A percentile compares a stretch with the other conserved stretches of the same genome.
phyloP scores from a whole-genome alignment of 2,797 vertebrate genomes.

The Australoheros facetus region DNA sequence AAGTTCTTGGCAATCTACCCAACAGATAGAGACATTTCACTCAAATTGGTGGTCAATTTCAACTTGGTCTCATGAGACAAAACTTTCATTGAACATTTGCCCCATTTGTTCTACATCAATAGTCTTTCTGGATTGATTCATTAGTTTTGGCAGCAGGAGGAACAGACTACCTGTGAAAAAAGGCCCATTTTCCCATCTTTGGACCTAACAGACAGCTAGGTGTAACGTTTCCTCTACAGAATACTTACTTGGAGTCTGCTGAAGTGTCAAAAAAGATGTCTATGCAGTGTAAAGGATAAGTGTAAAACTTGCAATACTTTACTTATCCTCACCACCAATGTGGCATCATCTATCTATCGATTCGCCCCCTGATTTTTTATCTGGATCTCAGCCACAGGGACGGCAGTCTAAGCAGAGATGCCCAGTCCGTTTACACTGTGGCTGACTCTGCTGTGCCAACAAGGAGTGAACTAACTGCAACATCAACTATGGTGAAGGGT shows the following conservation, averaged over 20 bases:
- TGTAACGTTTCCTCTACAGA: not conserved
- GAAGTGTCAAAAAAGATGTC: not conserved
- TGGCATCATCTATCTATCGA: not conserved
- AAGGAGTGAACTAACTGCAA: no score
- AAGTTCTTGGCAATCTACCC: not conserved
- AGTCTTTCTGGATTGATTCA: accelerated
- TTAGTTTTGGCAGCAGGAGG: not conserved
- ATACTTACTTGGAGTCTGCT: not conserved
- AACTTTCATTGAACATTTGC: not conserved
- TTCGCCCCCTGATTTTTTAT: not conserved
- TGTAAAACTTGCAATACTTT: not conserved
- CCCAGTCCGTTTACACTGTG: no score
- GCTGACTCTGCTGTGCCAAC: no score
- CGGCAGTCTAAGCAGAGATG: not conserved
- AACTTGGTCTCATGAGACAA: not conserved
- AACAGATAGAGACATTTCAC: not conserved
- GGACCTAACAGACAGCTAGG: accelerated
- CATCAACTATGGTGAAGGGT: no score
- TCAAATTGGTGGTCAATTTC: not conserved
- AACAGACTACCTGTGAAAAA: not conserved
- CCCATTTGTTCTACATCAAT: not conserved
- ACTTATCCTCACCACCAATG: not conserved
- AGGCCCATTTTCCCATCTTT: accelerated
- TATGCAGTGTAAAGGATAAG: not conserved
- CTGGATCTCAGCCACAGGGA: not conserved